phyloP scores from a whole-genome alignment of 2,888 invertebrate species.

The Megalurothrips usitatus region DNA sequence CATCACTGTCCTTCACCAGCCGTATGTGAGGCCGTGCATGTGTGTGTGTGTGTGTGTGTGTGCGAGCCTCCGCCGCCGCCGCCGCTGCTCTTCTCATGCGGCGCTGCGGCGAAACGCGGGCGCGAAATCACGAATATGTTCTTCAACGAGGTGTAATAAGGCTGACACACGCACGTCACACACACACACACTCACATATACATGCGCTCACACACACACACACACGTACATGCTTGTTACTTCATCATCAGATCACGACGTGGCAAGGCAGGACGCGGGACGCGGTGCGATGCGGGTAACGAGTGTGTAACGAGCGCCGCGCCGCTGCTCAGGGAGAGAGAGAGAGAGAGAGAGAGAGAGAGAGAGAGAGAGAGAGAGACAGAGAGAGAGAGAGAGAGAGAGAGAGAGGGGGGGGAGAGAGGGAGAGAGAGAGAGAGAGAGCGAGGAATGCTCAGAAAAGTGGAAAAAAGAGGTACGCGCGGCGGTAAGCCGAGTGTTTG shows the following conservation, averaged over 20 bases:
- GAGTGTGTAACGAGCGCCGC: no score
- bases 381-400: neutral
- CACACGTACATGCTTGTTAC: no score
- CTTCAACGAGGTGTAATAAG: no score
- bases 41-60: neutral
- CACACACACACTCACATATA: no score
- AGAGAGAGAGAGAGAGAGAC: neutral
- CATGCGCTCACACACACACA: no score
- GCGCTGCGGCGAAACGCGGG: neutral
- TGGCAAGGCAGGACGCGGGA: no score
- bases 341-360: neutral
- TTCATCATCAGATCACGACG: no score
- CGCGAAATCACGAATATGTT: no score
- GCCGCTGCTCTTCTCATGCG: neutral
- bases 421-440: neutral
- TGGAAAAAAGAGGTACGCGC: conserved; percentile 52
- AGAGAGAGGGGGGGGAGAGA: neutral
- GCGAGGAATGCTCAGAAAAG: neutral
- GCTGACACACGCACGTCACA: no score
- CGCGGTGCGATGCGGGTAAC: no score
- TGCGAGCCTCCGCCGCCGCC: neutral
- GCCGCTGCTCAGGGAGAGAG: neutral
- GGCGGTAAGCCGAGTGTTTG: conserved; percentile 47
- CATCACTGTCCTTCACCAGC: no score
- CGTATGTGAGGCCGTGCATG: neutral